Base-by-base conservation (phyloP, 2,797 vertebrate genomes). In the Phrynocephalus forsythii region DNA sequence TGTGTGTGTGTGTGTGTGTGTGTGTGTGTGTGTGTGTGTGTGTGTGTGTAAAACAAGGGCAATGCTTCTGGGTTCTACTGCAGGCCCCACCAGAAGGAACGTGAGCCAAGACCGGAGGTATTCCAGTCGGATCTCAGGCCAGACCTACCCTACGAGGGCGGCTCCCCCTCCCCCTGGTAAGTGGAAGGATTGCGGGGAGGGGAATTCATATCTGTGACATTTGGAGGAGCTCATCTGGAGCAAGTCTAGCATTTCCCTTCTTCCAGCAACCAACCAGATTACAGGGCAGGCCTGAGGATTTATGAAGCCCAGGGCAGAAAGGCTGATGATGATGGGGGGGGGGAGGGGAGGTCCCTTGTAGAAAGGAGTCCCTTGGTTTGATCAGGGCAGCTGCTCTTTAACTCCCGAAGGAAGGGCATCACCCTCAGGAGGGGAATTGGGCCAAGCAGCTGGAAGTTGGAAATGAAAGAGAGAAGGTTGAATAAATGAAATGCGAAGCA, bases 131-230 rank as follows among this genome's bases (percentile, higher is more conserved):
- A 95, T 96, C 78, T 97, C 97, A 18, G 95, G 97, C 86, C 96
- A 98, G 81, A 96, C 96, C 88, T 97, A 95, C 6, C 98, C 99
- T 0, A 94, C 96, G n/a, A 97, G 99, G 91, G 96, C 97, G 0
- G 98, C 99, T 11, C 99, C 99, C 0, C 98, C 98, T 18, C 99
- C 99, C 73, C 99, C 99, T 94, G 98, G 99, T 99, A 94, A 89
- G 83, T 30, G 4, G 33, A 7, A 24, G 0, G 15, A 26, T 11
- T 8, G 79, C 81, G 66, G 8, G 33, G 72, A 6, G 7, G 16
- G 9, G 33, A 26, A 44, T 26, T 44, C 73, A 11, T 16, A 11
- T 24, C 24, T 48, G 20, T 48, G 13, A 9, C 72, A 38, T 18
- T 44, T 22, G 7, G 18, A 6, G 33, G 15, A 2, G 16, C 30